Base-by-base conservation (phyloP, 2,888 invertebrate genomes). In the Cynaeus angustus region DNA sequence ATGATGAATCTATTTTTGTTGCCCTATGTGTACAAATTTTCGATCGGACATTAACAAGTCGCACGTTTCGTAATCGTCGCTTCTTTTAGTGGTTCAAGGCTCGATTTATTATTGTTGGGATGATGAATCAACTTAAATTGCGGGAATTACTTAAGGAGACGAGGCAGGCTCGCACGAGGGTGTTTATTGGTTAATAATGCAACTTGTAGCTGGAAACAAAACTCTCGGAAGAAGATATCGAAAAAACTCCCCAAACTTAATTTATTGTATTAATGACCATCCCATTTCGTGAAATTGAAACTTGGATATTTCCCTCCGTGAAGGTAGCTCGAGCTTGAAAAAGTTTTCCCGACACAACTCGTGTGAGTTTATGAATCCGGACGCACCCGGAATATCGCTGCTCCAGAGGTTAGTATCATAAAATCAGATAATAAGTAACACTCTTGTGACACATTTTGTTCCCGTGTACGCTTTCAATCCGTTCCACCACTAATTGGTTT, bases 371-470 rank as follows among this genome's bases (percentile, higher is more conserved):
- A 14, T 12, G 12, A 43, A 43, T 43, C 43, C 43, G 8, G 14
- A 12, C 43, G 37, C n/a, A 43, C 12, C 12, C 43, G 43, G 43
- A 43, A 12, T 43, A 13, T 43, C 10, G 37, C 4, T 37, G 43
- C 7, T 46, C 46, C 16, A 16, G 46, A 12, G 43, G 10, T 10
- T 13, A 12, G 43, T 2, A 48, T 14, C 14, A 55, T 33, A 53
- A 53, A 53, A 53, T 53, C 37, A 21, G 38, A 55, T 55, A 55
- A 55, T 55, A 38, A 55, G 55, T 13, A 38, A 55, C 55, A 38
- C 21, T 55, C 13, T 14, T n/a, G 16, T 21, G 21, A 37, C 55
- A 55, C 55, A 38, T 38, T 55, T 55, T 37, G 55, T 55, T 38
- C 37, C 16, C 37, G 38, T 38, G 21, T 21, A 48, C 16, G 43